Base-by-base conservation (phyloP, 2,888 invertebrate species). In the Meandrusa payeni region DNA sequence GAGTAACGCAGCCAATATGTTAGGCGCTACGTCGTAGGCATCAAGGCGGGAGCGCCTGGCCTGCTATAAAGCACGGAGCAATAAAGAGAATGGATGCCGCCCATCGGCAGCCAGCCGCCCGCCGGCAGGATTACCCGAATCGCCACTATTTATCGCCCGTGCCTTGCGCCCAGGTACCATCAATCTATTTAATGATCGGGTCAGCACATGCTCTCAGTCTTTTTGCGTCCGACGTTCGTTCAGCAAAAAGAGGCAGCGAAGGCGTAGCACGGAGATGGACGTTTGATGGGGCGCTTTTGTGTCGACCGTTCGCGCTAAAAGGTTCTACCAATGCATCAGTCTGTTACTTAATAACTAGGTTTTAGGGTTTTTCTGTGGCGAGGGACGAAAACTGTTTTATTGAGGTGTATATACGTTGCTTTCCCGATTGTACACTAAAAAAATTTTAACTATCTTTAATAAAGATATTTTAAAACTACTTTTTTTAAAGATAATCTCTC, bases 121-220 rank as follows among this genome's bases (percentile, higher is more conserved):
- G 79, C 81, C 71, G 76, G 73, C 75, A 65, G 86, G 86, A 86
- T 87, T 87, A 87, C 80, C 79, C 76, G 81, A 86, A 86, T 83
- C 83, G 81, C 83, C 87, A 86, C 87, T 87, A 87, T 87, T 86
- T 87, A 87, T 87, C 85, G 87, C 82, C 73, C 75, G 68, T 76
- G 81, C 80, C 82, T 77, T 78, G 78, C 81, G 80, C 83, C 82
- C 87, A 87, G 87, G 87, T 86, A 81, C 87, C 76, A 87, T 87
- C 87, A 82, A 87, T 87, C 87, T 87, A 79, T 85, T 86, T 87
- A 87, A 87, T 86, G 87, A 87, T 86, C 86, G 85, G 87, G 86
- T 87, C 87, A 86, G 87, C 87, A 79, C 81, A 71, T 75, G 69
- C 76, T 82, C 83, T 82, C 71, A 69, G 65, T 71, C 81, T 82